These are phyloP conservation scores for Ectropis grisescens DNA, from an alignment of 1,140 invertebrate genomes.

Conservation along the genomic window DNA sequence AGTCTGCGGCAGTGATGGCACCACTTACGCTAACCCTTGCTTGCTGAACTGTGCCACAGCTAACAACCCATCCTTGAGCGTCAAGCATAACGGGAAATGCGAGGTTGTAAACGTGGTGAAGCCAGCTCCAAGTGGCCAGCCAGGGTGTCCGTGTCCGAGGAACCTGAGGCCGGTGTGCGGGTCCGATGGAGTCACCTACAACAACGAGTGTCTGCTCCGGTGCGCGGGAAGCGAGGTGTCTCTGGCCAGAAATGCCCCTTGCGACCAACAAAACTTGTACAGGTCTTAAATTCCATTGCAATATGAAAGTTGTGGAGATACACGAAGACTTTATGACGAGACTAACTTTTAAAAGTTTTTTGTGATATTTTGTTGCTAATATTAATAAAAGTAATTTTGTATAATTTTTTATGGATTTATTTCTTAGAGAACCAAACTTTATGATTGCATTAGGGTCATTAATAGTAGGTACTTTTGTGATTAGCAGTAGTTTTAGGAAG, in stretches of 20 bases:
- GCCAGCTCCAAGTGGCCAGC: not conserved
- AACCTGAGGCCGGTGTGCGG: slow-evolving; percentile 66
- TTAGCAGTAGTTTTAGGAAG: too few relatives aligned
- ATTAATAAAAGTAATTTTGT: too few relatives aligned
- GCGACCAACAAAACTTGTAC: too few relatives aligned
- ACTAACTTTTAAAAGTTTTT: too few relatives aligned
- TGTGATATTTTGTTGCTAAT: too few relatives aligned
- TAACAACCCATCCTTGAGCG: not conserved
- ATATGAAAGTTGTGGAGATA: too few relatives aligned
- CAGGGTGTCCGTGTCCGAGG: slow-evolving; percentile 42
- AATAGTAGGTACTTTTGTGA: too few relatives aligned
- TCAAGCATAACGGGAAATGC: not conserved
- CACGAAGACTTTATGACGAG: too few relatives aligned
- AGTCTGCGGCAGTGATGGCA: slow-evolving; percentile 28
- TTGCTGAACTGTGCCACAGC: slow-evolving; percentile 24
- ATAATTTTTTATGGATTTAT: too few relatives aligned
- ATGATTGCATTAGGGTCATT: too few relatives aligned
- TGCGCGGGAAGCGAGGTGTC: slow-evolving; percentile 24
- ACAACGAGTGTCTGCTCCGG: slow-evolving; percentile 61
- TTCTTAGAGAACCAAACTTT: too few relatives aligned
- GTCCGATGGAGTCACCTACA: slow-evolving; percentile 58
- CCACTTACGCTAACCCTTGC: slow-evolving; percentile 30
- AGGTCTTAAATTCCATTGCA: too few relatives aligned
- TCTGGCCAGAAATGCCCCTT: slow-evolving; percentile 1
- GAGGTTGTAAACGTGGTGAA: not conserved